Base-by-base conservation (phyloP, 2,888 invertebrate species). In the Stenurella melanura region DNA sequence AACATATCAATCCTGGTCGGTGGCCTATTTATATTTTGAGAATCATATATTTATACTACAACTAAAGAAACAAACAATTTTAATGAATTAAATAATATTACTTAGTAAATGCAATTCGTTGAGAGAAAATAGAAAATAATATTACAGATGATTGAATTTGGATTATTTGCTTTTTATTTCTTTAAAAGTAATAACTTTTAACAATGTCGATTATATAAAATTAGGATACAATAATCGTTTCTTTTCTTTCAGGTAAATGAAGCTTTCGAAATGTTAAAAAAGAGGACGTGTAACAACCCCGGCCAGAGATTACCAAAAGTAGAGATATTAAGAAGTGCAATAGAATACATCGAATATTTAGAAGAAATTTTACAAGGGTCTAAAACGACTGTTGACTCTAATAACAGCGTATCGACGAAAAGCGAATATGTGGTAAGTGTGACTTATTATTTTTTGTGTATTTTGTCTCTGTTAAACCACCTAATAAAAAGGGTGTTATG, bases 251-350 rank as follows among this genome's bases (percentile, higher is more conserved):
- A 97, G 96, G 98, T 98, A 76, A 99, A 99, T 90, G 99, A 99
- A 89, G 99, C 99, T 0, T 99, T 99, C 89, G 99, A 99, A 90
- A 93, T 97, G 78, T 90, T 99, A 56, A 96, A 99, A 87, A 92
- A 96, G 85, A 91, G 98, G 73, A 98, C 99, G 0, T 96, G 98
- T 85, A 96, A 97, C 75, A 97, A 97, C 90, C 98, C 98, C 0
- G 98, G 97, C 87, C 99, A 99, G 86, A 92, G 99, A 73, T 91
- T 99, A 84, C 98, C 99, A 0, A 99, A 99, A 91, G 95, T 99
- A 80, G 99, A 99, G 90, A 99, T 99, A 82, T 92, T 99, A 54
- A 92, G 98, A 79, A 98, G 98, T 84, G 99, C 99, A 57, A 99
- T 99, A 87, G 98, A 98, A 86, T 98, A 99, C 88, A 99, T 99